Percentiles rank a stretch among this genome's conserved stretches.
These are phyloP conservation scores for Seira sanloemensis DNA, from an alignment of 2,888 invertebrate species.

Conservation along the genomic window DNA sequence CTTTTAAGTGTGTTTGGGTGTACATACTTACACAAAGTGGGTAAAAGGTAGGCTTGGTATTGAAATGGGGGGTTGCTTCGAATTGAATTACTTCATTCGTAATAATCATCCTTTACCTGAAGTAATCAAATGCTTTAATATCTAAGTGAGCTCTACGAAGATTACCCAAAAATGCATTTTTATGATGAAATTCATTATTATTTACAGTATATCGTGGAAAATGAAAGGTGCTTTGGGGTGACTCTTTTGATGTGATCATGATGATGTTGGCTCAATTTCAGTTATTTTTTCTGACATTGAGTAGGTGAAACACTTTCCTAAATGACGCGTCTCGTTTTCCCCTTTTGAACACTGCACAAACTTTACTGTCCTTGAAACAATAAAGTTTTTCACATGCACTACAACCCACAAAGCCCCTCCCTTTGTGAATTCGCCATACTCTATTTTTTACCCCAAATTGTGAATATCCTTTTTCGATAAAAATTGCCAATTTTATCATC, in stretches of 20 bases:
- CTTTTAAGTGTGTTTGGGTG: too few species aligned
- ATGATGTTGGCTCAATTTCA: background rate
- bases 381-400: background rate
- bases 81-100: background rate
- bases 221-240: background rate
- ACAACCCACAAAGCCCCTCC: background rate
- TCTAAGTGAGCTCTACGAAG: background rate
- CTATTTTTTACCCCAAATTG: background rate
- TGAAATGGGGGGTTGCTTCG: too few species aligned
- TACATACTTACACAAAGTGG: too few species aligned
- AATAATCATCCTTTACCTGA: background rate
- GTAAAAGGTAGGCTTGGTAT: too few species aligned
- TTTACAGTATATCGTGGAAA: background rate
- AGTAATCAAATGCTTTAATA: background rate
- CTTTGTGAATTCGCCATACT: background rate
- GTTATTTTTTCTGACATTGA: background rate
- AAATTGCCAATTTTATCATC: background rate
- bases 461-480: background rate
- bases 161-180: background rate
- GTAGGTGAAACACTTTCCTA: background rate
- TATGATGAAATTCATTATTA: background rate
- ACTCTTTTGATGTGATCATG: too few species aligned
- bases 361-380: background rate
- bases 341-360: background rate
- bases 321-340: background rate